phyloP scores from a whole-genome alignment of 2,113 vertebrate genomes.

The Setophaga coronata region DNA sequence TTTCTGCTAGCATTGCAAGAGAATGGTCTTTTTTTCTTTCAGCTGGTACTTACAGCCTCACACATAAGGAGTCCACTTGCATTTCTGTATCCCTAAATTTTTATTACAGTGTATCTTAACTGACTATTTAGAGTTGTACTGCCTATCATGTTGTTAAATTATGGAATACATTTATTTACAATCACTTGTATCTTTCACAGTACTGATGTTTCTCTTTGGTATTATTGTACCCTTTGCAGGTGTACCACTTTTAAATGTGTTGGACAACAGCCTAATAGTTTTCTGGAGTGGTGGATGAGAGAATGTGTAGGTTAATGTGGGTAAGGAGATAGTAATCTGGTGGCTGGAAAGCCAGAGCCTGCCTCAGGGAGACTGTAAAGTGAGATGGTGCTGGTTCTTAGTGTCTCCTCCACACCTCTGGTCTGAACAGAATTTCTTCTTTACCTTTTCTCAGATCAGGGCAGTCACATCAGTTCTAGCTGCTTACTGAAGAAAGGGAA shows the following conservation, averaged over 20 bases:
- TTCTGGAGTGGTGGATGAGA: not conserved
- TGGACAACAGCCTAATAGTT: not conserved
- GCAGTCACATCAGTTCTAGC: not conserved
- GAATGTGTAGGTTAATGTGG: not conserved
- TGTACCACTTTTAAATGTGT: not conserved
- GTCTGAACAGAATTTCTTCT: not conserved
- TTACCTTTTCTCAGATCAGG: not conserved
- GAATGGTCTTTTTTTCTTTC: not conserved
- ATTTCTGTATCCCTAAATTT: not conserved
- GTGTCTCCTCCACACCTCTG: rapidly evolving
- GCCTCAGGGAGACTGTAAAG: not conserved
- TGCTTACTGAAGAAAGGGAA: not conserved
- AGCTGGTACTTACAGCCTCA: not conserved
- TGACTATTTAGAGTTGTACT: not conserved
- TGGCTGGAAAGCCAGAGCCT: not conserved
- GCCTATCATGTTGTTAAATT: not conserved
- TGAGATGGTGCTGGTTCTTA: not conserved
- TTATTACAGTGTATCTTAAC: not conserved
- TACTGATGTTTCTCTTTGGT: not conserved
- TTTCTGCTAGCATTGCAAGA: not conserved
- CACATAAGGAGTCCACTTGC: not conserved
- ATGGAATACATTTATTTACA: rapidly evolving
- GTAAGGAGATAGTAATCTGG: not conserved
- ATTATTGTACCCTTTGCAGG: not conserved
- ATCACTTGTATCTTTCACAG: not conserved